Conservation (phyloP, 2,113 vertebrate species). For the Apaloderma vittatum region DNA sequence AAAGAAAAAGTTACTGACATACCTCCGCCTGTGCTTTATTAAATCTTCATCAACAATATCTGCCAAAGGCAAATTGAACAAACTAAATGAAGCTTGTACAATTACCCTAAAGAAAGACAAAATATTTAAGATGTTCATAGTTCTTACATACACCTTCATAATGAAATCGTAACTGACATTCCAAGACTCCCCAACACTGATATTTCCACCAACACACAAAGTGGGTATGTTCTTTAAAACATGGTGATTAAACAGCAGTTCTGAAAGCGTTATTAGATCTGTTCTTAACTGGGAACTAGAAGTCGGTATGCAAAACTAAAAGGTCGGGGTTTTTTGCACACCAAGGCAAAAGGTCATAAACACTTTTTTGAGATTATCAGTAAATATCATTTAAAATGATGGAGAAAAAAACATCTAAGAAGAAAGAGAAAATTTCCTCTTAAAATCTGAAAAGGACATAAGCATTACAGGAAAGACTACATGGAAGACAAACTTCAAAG, state of each 20-base stretch:
- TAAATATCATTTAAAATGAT: neutral
- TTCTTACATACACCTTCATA: neutral
- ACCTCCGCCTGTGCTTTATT: slow-evolving; percentile 87
- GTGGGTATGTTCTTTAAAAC: neutral
- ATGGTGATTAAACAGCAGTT: neutral
- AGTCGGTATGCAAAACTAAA: neutral
- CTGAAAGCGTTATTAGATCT: neutral
- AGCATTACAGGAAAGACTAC: neutral
- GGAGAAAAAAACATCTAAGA: neutral
- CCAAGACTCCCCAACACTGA: neutral
- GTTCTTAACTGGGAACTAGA: neutral
- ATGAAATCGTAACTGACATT: neutral
- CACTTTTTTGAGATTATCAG: neutral
- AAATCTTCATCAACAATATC: slow-evolving; percentile 90
- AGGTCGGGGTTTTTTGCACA: neutral
- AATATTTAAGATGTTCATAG: neutral
- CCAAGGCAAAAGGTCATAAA: neutral
- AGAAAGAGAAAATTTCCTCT: neutral
- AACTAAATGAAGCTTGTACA: slow-evolving; percentile 87
- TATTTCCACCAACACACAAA: neutral
- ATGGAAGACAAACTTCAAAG: neutral
- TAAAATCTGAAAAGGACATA: neutral
- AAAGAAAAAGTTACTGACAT: slow-evolving; percentile 25
- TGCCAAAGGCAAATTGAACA: slow-evolving; percentile 90
- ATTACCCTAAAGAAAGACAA: slow-evolving; percentile 81